Conservation (phyloP, 2,797 vertebrate species). For the Tenualosa thibaudeaui region DNA sequence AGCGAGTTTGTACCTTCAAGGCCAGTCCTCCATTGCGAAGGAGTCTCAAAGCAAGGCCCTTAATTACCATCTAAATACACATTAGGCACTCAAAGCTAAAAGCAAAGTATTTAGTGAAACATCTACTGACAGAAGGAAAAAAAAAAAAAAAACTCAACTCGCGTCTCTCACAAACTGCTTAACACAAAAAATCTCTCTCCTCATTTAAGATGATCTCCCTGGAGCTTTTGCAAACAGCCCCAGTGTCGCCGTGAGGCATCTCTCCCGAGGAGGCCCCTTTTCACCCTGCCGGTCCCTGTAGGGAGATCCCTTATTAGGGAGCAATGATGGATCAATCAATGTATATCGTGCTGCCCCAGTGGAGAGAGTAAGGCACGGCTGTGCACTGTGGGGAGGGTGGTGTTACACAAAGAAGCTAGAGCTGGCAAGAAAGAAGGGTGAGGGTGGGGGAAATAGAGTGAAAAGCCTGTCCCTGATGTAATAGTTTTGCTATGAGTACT, state of each 20-base stretch:
- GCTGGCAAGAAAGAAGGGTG: background rate
- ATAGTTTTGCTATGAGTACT: background rate
- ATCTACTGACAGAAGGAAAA: background rate
- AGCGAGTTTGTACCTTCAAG: background rate
- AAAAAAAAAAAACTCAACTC: background rate
- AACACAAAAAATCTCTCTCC: background rate
- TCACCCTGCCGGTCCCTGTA: background rate
- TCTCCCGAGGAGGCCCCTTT: slow-evolving; percentile 5
- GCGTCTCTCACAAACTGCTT: background rate
- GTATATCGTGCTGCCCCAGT: background rate
- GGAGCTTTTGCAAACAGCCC: background rate
- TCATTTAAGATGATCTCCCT: background rate
- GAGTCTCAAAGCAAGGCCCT: background rate
- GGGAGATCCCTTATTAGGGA: background rate
- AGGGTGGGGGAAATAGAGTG: background rate
- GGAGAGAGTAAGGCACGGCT: background rate
- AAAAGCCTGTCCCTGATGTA: background rate
- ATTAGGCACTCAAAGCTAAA: background rate
- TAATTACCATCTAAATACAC: background rate
- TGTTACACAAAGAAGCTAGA: background rate
- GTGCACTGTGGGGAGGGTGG: background rate
- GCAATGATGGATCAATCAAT: slow-evolving; percentile 25
- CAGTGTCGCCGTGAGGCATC: background rate
- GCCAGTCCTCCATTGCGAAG: background rate
- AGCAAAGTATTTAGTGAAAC: background rate